Base-by-base conservation (phyloP, 2,888 invertebrate species). In the Nymphalis urticae region DNA sequence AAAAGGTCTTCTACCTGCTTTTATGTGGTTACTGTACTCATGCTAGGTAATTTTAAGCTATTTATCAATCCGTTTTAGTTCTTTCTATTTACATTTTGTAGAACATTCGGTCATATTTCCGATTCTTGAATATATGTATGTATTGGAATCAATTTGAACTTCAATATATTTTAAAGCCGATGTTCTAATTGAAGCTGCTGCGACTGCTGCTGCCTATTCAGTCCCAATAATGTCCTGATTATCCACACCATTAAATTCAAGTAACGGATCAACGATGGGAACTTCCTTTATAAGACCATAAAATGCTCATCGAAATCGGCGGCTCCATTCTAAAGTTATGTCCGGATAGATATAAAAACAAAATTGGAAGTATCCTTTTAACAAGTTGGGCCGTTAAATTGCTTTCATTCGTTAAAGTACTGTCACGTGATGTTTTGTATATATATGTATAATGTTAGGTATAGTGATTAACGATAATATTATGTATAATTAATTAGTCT, bases 241-340 rank as follows among this genome's bases (percentile, higher is more conserved):
- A 71, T 59, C 54, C 62, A 62, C 62, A 62, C 68, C 62, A 68
- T 68, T 68, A 64, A 58, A 50, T 48, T 42, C 42, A 24, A 63
- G 42, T 62, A 62, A 62, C 62, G 62, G 62, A 61, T 32, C 48
- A 24, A 47, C 59, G 56, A 72, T 71, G 69, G 70, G 67, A 75
- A 74, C 71, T 69, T 75, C 72, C 71, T 72, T 70, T 67, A 69
- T 59, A 71, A 67, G 64, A 71, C 70, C 51, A 72, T 75, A 76
- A 77, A 77, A 73, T 70, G 62, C 64, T 70, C 72, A 75, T 74
- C 75, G 68, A 73, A 74, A 73, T 73, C 74, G 66, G 66, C 66
- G 73, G 71, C 69, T 73, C 71, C 69, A 75, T 76, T 76, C 73
- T 72, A 76, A 75, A 75, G 73, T 77, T 76, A 75, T 76, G 73